phyloP scores from a whole-genome alignment of 2,797 vertebrate genomes.

The Siniperca obscura region DNA sequence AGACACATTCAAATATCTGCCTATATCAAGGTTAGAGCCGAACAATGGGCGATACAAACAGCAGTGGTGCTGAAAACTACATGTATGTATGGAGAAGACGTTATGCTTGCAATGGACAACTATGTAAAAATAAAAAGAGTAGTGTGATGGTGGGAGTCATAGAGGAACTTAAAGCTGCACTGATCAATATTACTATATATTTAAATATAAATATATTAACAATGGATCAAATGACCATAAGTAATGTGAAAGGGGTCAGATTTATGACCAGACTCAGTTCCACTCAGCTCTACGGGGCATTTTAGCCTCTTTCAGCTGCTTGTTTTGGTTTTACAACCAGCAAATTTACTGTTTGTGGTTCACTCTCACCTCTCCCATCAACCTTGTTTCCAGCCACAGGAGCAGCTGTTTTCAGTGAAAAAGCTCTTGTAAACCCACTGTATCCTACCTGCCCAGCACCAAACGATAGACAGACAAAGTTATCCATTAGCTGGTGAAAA shows the following conservation, averaged over 20 bases:
- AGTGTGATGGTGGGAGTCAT: background rate
- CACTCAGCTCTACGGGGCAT: background rate
- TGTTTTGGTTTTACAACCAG: too few relatives aligned
- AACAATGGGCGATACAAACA: background rate
- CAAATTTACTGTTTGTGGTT: too few relatives aligned
- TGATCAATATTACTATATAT: background rate
- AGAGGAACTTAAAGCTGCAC: constrained; percentile 11
- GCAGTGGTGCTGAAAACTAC: background rate
- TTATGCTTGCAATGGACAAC: background rate
- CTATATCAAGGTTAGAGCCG: background rate
- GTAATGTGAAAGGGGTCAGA: background rate
- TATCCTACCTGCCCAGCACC: background rate
- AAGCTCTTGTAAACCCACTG: background rate
- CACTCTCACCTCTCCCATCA: too few relatives aligned
- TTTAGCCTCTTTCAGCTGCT: too few relatives aligned
- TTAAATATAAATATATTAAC: background rate
- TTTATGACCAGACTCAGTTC: background rate
- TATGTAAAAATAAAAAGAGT: background rate
- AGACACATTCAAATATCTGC: too few relatives aligned
- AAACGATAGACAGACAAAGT: background rate
- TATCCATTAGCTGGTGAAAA: too few relatives aligned
- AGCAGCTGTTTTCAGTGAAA: background rate
- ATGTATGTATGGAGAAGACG: background rate
- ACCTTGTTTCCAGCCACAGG: background rate
- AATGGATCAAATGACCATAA: too few relatives aligned